Percentiles rank a stretch among this genome's conserved stretches.
These are phyloP conservation scores for Peromyscus nudipes DNA, from an alignment of 2,797 vertebrate genomes.

Conservation along the genomic window DNA sequence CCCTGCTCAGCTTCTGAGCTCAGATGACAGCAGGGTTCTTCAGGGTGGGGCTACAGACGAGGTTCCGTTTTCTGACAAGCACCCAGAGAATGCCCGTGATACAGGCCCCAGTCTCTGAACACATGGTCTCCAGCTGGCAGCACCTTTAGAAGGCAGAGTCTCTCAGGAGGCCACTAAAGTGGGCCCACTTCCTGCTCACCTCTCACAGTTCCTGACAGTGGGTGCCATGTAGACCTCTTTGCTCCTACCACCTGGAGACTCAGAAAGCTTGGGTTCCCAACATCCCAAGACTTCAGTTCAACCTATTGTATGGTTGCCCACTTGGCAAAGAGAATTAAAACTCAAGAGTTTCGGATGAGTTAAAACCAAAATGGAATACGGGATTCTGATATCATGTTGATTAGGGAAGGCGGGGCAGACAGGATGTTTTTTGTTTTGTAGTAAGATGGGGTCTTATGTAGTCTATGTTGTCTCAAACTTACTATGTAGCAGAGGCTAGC, in stretches of 20 bases:
- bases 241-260: neutral
- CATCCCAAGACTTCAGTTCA: neutral
- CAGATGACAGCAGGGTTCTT: neutral
- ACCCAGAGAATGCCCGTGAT: neutral
- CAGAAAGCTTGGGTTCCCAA: conserved; percentile 43
- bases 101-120: neutral
- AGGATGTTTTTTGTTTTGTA: neutral
- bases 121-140: neutral
- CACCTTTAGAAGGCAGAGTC: neutral
- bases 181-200: neutral
- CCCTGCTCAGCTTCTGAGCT: neutral
- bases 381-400: neutral
- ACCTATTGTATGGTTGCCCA: neutral
- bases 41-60: too few relatives aligned
- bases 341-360: conserved; percentile 37
- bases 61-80: neutral
- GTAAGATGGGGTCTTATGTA: neutral
- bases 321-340: conserved; percentile 42
- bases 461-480: neutral
- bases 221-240: neutral
- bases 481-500: neutral
- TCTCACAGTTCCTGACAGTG: neutral
- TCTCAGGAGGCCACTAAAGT: neutral
- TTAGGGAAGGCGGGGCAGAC: neutral
- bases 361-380: conserved; percentile 40